These are phyloP conservation scores for Bovichtus variegatus DNA, from an alignment of 2,797 vertebrate species.

Conservation along the genomic window DNA sequence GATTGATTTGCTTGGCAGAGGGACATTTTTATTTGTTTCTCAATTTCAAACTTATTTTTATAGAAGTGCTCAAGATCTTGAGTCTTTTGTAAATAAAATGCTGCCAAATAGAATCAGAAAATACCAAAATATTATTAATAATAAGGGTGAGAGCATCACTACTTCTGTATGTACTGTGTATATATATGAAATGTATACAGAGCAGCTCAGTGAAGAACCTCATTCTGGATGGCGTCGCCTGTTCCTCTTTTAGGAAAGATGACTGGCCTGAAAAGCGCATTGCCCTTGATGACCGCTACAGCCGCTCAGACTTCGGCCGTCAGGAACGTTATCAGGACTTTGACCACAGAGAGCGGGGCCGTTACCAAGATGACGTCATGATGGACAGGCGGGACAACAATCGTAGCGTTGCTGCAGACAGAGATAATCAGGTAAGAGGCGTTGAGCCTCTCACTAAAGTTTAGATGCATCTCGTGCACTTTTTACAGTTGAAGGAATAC, in stretches of 20 bases:
- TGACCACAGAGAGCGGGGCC: conserved; percentile 91
- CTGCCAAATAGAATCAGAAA: not conserved
- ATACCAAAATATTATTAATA: not conserved
- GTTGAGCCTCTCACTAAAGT: not conserved
- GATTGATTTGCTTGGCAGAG: not conserved
- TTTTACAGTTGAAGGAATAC: not conserved
- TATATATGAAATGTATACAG: not conserved
- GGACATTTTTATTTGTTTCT: not conserved
- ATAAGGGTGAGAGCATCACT: not conserved
- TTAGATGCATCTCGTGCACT: not conserved
- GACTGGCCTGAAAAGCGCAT: conserved; percentile 94
- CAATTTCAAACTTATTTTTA: too few species aligned
- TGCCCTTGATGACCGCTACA: conserved; percentile 90
- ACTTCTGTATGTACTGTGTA: not conserved
- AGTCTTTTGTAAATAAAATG: not conserved
- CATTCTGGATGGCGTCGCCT: not conserved
- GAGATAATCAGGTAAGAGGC: conserved; percentile 88
- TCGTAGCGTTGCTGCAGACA: conserved; percentile 85
- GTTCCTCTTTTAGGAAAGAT: conserved; percentile 84
- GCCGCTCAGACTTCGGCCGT: conserved; percentile 88
- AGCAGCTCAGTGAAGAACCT: not conserved
- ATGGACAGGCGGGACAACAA: conserved; percentile 89
- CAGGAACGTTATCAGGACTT: conserved; percentile 94
- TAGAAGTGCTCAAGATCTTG: not conserved
- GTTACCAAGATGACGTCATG: conserved; percentile 90